Conservation (phyloP, 2,888 invertebrate species). For the Cephus pulcher region DNA sequence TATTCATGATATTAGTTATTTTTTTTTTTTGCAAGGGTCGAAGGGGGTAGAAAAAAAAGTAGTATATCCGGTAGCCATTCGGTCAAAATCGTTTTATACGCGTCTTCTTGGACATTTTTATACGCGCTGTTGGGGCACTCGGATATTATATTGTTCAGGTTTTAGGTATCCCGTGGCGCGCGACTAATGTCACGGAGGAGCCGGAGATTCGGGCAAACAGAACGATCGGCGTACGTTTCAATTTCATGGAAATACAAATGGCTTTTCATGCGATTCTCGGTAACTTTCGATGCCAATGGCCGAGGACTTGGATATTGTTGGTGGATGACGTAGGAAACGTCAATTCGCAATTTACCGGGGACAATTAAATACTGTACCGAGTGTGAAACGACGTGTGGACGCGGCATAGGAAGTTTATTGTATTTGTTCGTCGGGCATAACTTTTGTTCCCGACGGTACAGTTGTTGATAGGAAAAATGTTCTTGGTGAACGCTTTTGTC, state of each 20-base stretch:
- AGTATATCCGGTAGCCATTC: not conserved
- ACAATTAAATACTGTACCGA: not conserved
- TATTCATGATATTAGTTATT: not conserved
- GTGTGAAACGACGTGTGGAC: not conserved
- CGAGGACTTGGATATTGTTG: not conserved
- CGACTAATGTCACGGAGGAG: not conserved
- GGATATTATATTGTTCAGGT: not conserved
- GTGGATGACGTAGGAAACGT: not conserved
- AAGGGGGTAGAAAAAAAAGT: not conserved
- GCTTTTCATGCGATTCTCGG: not conserved
- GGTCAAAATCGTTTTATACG: not conserved
- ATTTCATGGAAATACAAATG: not conserved
- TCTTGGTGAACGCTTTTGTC: not conserved
- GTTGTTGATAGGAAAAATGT: not conserved
- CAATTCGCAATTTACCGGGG: not conserved
- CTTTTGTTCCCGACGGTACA: not conserved
- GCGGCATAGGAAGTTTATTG: not conserved
- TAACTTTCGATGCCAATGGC: not conserved
- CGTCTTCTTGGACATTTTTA: not conserved
- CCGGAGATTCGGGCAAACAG: not conserved
- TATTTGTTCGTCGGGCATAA: not conserved
- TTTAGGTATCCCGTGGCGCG: not conserved
- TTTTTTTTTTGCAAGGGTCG: not conserved
- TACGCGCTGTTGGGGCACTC: not conserved
- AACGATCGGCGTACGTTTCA: not conserved